phyloP scores from a whole-genome alignment of 2,797 vertebrate species.

The Chrosomus eos region DNA sequence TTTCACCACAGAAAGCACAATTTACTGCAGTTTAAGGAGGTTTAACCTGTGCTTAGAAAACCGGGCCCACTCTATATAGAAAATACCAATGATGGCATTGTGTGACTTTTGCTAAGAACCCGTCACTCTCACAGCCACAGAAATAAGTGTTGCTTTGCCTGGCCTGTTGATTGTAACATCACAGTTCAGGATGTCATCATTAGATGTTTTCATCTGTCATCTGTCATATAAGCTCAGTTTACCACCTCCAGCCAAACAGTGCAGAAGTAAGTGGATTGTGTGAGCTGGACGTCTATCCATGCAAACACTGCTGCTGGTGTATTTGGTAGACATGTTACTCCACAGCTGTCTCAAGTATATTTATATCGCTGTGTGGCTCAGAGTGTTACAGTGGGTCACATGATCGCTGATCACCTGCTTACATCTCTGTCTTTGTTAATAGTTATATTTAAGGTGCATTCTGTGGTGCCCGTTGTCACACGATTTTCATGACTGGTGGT shows the following conservation, averaged over 20 bases:
- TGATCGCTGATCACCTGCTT: conserved; percentile 25
- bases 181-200: conserved; percentile 8
- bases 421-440: conserved; percentile 14
- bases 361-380: conserved; percentile 19
- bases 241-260: conserved; percentile 71
- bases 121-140: background rate
- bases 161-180: background rate
- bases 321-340: conserved; percentile 36
- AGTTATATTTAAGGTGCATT: conserved; percentile 10
- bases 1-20: conserved; percentile 16
- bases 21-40: background rate
- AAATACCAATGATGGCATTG: background rate
- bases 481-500: conserved; percentile 27
- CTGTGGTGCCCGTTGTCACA: background rate
- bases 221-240: conserved; percentile 50
- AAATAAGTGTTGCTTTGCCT: conserved; percentile 3
- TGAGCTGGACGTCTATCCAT: conserved; percentile 26
- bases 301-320: conserved; percentile 13
- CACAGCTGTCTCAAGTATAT: conserved; percentile 44
- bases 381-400: conserved; percentile 13
- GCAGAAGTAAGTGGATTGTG: conserved; percentile 39
- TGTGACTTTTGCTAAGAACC: background rate
- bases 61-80: background rate
- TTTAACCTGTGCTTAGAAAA: background rate
- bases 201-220: background rate